Conservation (phyloP, 2,113 vertebrate genomes). For the Neolamprologus brichardi region DNA sequence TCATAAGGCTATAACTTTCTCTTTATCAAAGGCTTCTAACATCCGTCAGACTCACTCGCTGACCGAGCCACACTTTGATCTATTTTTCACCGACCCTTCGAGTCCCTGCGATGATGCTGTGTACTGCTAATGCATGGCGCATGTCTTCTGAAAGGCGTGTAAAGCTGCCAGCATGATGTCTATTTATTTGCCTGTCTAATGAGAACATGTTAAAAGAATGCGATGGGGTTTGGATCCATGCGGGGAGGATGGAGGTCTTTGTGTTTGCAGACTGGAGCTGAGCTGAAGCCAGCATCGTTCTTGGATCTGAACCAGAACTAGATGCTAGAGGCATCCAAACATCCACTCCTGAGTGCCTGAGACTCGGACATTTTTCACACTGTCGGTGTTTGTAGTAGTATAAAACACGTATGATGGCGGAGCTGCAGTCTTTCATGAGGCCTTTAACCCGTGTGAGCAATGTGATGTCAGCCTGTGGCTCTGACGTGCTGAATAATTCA, state of each 20-base stretch:
- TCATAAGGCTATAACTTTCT: neutral
- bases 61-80: neutral
- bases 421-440: neutral
- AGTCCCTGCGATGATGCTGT: neutral
- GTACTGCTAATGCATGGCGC: neutral
- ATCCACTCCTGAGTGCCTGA: neutral
- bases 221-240: neutral
- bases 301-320: neutral
- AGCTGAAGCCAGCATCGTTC: neutral
- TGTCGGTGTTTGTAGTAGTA: neutral
- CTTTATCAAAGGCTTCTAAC: neutral
- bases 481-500: conserved; percentile 19
- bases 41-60: neutral
- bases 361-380: neutral
- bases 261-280: neutral
- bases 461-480: neutral
- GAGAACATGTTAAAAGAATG: neutral
- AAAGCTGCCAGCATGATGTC: neutral
- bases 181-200: neutral
- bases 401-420: neutral
- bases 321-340: neutral
- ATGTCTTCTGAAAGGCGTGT: neutral
- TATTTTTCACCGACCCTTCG: neutral
- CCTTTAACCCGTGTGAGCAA: neutral
- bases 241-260: neutral